Percentiles rank a stretch among this genome's conserved stretches.
These are phyloP conservation scores for Clusia tigrina DNA, from an alignment of 2,888 invertebrate genomes.

Conservation along the genomic window DNA sequence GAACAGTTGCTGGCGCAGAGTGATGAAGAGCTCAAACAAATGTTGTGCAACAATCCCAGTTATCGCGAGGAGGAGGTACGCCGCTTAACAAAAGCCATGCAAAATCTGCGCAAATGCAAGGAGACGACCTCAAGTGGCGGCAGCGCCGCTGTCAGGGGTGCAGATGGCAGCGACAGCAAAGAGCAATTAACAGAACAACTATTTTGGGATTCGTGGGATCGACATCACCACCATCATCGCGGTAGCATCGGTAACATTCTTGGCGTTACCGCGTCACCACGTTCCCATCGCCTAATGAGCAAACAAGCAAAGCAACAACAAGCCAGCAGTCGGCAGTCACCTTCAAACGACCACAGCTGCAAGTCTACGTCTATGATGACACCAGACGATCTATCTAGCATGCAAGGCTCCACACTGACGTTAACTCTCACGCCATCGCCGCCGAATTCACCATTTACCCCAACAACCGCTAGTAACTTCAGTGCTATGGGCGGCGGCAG, in stretches of 20 bases:
- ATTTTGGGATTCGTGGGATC: slow-evolving; percentile 96
- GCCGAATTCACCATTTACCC: slow-evolving; percentile 61
- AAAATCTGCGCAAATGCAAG: slow-evolving; percentile 81
- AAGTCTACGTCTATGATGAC: slow-evolving; percentile 21
- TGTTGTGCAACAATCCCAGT: slow-evolving; percentile 67
- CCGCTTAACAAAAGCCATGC: slow-evolving; percentile 82
- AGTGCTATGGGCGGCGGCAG: slow-evolving; percentile 41
- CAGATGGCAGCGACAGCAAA: slow-evolving; percentile 35
- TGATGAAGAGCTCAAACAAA: slow-evolving; percentile 80
- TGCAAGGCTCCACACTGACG: slow-evolving; percentile 52
- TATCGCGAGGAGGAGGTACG: slow-evolving; percentile 82
- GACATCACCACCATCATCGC: slow-evolving; percentile 66
- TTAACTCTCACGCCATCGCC: slow-evolving; percentile 63
- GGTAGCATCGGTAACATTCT: slow-evolving; percentile 60
- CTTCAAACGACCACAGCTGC: slow-evolving; percentile 36
- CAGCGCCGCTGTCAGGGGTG: slow-evolving; percentile 12
- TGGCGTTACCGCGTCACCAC: slow-evolving; percentile 56
- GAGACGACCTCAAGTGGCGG: slow-evolving; percentile 43
- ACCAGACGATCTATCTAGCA: slow-evolving; percentile 44
- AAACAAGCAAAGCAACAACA: slow-evolving; percentile 43
- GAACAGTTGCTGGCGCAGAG: slow-evolving; percentile 85
- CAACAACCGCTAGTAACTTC: slow-evolving; percentile 36
- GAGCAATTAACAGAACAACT: slow-evolving; percentile 65
- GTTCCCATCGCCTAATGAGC: slow-evolving; percentile 49
- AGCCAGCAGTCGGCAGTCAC: slow-evolving; percentile 36